Evolutionary conservation across 1,140 invertebrate genomes (phyloP).

Genomic region (Drosophila lacertosa): DNA sequence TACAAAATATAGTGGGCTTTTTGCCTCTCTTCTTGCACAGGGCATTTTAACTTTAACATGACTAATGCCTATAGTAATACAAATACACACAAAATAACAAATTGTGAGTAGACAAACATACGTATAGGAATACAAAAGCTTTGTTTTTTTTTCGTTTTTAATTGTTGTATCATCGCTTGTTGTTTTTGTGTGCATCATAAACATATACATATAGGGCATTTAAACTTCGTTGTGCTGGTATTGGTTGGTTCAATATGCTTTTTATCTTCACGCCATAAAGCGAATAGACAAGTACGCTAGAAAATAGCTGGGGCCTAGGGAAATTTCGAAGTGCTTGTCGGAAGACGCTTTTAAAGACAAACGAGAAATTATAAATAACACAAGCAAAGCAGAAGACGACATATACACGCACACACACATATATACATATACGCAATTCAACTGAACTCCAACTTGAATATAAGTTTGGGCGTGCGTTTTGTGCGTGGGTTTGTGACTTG

Average conservation of each 20-base stretch:
- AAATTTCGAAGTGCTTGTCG: slow-evolving; percentile 63
- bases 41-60: slow-evolving; percentile 18
- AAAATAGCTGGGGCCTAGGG: slow-evolving; percentile 28
- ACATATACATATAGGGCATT: slow-evolving; percentile 8
- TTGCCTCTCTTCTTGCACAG: background rate
- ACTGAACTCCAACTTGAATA: slow-evolving; percentile 9
- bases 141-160: too few species aligned
- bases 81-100: background rate
- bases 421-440: slow-evolving; percentile 13
- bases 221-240: background rate
- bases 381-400: slow-evolving; percentile 17
- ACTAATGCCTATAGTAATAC: slow-evolving; percentile 12
- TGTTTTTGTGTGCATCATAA: background rate
- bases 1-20: slow-evolving; percentile 35
- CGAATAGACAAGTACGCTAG: slow-evolving; percentile 28
- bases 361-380: slow-evolving; percentile 60
- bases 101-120: background rate
- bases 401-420: background rate
- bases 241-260: slow-evolving; percentile 2
- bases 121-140: background rate
- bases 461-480: slow-evolving; percentile 11
- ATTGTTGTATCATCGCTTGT: background rate
- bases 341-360: slow-evolving; percentile 56
- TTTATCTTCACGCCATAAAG: slow-evolving; percentile 43
- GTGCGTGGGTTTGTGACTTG: slow-evolving; percentile 43